Conservation (phyloP, 2,113 vertebrate genomes). For the Crotalus tigris region DNA sequence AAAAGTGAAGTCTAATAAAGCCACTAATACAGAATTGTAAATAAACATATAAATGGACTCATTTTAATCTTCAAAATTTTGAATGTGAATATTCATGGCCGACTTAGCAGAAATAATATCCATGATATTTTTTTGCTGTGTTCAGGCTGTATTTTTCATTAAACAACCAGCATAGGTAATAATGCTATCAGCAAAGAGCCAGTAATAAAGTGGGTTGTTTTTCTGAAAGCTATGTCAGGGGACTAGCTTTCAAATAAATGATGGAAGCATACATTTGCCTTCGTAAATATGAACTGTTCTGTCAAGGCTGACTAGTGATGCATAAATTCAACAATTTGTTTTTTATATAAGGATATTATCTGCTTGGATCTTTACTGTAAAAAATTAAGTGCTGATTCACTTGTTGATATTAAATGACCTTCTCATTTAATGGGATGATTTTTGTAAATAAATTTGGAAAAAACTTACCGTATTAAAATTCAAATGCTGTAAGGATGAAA, state of each 20-base stretch:
- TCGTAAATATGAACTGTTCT: background rate
- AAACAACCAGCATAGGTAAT: background rate
- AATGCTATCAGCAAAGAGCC: background rate
- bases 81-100: constrained; percentile 43
- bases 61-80: constrained; percentile 14
- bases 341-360: background rate
- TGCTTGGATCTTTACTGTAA: background rate
- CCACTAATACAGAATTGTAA: background rate
- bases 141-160: constrained; percentile 4
- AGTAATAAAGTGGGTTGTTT: background rate
- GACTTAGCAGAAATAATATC: constrained; percentile 24
- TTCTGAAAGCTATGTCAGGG: background rate
- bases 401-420: background rate
- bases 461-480: background rate
- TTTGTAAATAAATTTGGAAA: background rate
- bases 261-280: background rate
- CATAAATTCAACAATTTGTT: background rate
- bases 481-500: background rate
- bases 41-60: constrained; percentile 33
- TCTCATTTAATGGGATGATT: background rate
- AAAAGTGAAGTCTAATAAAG: background rate
- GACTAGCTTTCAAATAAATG: background rate
- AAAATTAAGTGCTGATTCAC: background rate
- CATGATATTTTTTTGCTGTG: background rate
- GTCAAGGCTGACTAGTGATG: background rate